phyloP scores from a whole-genome alignment of 1,140 invertebrate genomes.

The Arion vulgaris region DNA sequence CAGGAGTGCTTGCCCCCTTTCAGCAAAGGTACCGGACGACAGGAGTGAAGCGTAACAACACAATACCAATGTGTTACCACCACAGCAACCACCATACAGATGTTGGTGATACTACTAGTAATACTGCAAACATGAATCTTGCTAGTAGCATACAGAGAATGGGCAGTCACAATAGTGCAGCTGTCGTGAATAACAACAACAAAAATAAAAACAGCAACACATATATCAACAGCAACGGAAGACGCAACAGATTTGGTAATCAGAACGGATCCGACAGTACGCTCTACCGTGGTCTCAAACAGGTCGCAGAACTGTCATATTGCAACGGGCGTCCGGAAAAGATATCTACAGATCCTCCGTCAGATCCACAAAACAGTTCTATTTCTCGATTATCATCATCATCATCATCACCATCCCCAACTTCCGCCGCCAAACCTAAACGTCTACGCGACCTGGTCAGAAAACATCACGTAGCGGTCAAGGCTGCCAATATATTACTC shows the following conservation, averaged over 20 bases:
- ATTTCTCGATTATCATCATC: constrained; percentile 19
- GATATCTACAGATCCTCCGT: not conserved
- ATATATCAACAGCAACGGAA: not conserved
- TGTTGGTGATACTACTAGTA: not conserved
- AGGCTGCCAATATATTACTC: constrained; percentile 65
- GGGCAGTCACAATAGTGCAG: constrained; percentile 3
- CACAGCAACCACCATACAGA: not conserved
- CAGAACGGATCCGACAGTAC: not conserved
- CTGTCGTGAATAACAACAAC: not conserved
- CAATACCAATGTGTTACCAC: constrained; percentile 37
- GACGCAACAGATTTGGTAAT: not conserved
- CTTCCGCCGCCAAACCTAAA: constrained; percentile 39
- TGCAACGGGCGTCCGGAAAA: constrained; percentile 38
- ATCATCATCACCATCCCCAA: not conserved
- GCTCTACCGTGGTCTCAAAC: not conserved
- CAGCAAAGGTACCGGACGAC: constrained; percentile 37
- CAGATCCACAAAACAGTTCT: constrained; percentile 13
- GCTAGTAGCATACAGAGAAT: not conserved
- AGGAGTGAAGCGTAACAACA: constrained; percentile 37
- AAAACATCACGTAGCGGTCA: constrained; percentile 65
- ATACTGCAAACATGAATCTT: not conserved
- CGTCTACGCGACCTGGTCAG: constrained; percentile 56
- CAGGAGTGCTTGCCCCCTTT: not conserved
- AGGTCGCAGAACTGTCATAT: constrained; percentile 19
- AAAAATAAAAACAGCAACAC: not conserved